Evolutionary conservation across 2,888 invertebrate genomes (phyloP), one percentile per base, ranked within the genome.

Genomic region (Vesta saturnalis): DNA sequence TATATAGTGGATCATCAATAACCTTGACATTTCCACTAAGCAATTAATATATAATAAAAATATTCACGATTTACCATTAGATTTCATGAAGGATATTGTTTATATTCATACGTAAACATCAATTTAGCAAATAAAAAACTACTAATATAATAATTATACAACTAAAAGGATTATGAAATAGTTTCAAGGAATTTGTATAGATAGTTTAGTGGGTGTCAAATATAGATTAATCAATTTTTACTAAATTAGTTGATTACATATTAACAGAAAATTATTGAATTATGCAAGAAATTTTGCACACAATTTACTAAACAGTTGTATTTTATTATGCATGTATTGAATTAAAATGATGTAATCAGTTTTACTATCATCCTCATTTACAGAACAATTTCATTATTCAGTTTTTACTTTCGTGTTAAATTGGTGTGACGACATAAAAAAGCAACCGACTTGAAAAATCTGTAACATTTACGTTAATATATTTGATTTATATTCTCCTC

Each of bases 21-120:
- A 75, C 80, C 80, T 80, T 80, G 80, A 78, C 80, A 80, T 80
- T 79, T 80, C 70, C 73, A 73, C 70, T 72, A 70, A 72, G 77
- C 77, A 78, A 80, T 80, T 80, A 79, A 80, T 80, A 78, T 19
- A 21, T 76, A 73, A 70, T 69, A 77, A 78, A 73, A 74, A 74
- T 72, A 69, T 72, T 70, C 65, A 72, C 73, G 72, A 74, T 43
- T 67, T 62, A 67, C 61, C 61, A 67, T 67, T 67, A 39, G 19
- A 58, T 67, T 72, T 72, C 68, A 73, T 70, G 72, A 71, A 72
- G 73, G 71, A 66, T 68, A 69, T 68, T 70, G 68, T 71, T 61
- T 62, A 61, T 67, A 67, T 67, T 61, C 61, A 67, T 54, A 54
- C 64, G 15, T 22, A 59, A 59, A 65, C 47, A 65, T 39, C 49